phyloP scores from a whole-genome alignment of 2,888 invertebrate species.

The Gisinianus flammeolus region DNA sequence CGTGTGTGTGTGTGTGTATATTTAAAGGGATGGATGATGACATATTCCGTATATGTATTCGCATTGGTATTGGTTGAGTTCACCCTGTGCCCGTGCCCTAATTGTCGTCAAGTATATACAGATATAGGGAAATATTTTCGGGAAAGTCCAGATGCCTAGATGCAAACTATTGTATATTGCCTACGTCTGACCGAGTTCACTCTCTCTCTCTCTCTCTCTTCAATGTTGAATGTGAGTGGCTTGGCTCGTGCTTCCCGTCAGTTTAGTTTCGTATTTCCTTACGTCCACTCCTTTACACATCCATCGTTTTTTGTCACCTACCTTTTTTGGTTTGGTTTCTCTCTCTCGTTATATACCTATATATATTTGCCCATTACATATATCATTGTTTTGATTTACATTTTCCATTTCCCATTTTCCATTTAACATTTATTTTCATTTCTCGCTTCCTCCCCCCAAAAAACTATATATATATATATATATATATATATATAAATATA shows the following conservation, averaged over 20 bases:
- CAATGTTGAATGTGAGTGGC: not conserved
- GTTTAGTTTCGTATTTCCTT: constrained; percentile 55
- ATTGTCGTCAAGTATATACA: not conserved
- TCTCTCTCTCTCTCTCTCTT: not conserved
- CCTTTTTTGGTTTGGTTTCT: constrained; percentile 31
- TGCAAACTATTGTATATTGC: not conserved
- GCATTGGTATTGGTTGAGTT: not conserved
- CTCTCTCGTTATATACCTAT: constrained; percentile 20
- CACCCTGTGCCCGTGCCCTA: not conserved
- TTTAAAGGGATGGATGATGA: not conserved
- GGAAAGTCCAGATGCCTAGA: not conserved
- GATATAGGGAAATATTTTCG: not conserved
- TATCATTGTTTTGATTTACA: too few relatives aligned
- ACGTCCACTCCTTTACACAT: constrained; percentile 15
- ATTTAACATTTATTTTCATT: too few relatives aligned
- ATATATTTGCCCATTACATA: not conserved
- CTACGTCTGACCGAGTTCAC: not conserved
- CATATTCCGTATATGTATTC: not conserved
- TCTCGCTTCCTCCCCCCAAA: too few relatives aligned
- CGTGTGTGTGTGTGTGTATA: not conserved
- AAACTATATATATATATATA: too few relatives aligned
- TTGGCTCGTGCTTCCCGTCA: constrained; percentile 47
- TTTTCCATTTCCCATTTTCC: too few relatives aligned
- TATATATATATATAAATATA: too few relatives aligned
- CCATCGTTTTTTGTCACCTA: not conserved